phyloP scores from a whole-genome alignment of 2,888 invertebrate genomes.

The Lasioglossum morio region DNA sequence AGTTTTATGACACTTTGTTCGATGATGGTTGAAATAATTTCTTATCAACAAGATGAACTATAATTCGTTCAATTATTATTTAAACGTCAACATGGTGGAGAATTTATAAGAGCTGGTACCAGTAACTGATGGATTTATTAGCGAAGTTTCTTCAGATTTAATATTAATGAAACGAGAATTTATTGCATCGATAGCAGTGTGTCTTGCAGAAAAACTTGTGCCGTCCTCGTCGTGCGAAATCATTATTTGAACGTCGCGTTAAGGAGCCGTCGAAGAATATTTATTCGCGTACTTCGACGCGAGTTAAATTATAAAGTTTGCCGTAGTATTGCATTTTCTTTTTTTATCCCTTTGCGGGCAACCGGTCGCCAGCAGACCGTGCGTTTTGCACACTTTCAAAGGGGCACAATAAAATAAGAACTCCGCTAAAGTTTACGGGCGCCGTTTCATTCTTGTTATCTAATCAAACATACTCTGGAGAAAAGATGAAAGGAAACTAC shows the following conservation, averaged over 20 bases:
- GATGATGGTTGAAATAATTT: too few species aligned
- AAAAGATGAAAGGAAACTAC: not conserved
- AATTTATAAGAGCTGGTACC: not conserved
- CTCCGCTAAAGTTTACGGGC: not conserved
- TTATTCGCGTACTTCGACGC: not conserved
- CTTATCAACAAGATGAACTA: not conserved
- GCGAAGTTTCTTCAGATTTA: not conserved
- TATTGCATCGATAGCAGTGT: not conserved
- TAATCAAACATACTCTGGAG: not conserved
- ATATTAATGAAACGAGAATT: not conserved
- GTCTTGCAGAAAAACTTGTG: not conserved
- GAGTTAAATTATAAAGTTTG: not conserved
- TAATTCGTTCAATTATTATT: not conserved
- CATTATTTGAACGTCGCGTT: not conserved
- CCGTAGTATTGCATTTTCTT: constrained; percentile 4
- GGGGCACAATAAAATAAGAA: not conserved
- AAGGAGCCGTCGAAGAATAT: not conserved
- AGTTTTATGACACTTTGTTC: too few species aligned
- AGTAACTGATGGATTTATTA: not conserved
- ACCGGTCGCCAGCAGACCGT: not conserved
- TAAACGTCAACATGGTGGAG: not conserved
- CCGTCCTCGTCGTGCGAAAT: not conserved
- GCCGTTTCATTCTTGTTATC: not conserved
- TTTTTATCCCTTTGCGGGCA: not conserved
- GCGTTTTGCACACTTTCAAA: not conserved